Conservation (phyloP, 1,140 invertebrate species). For the Apocrypta bakeri region DNA sequence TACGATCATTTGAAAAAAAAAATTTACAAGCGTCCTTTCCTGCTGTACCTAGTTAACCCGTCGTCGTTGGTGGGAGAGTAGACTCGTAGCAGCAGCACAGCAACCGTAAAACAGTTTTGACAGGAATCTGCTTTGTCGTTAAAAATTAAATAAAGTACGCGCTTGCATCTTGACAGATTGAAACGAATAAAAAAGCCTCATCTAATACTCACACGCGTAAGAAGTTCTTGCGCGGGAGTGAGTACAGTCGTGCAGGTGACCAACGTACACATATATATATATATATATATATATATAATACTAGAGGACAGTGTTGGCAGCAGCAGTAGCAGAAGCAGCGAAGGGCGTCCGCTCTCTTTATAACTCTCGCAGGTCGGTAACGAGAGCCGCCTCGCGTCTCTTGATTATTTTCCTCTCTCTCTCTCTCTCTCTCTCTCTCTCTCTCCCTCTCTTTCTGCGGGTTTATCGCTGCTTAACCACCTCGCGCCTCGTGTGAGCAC, state of each 20-base stretch:
- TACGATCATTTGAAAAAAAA: neutral
- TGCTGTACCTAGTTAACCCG: neutral
- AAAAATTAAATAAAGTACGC: neutral
- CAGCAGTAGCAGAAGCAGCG: neutral
- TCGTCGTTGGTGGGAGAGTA: neutral
- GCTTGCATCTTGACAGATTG: neutral
- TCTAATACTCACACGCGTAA: neutral
- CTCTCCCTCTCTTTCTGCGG: slow-evolving; percentile 42
- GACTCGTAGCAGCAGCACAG: neutral
- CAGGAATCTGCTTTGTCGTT: neutral
- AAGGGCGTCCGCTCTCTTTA: slow-evolving; percentile 26
- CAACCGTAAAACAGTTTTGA: neutral
- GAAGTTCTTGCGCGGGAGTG: too few species aligned
- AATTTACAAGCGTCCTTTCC: neutral
- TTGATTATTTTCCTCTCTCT: slow-evolving; percentile 57
- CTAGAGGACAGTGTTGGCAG: too few species aligned
- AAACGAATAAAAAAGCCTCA: too few species aligned
- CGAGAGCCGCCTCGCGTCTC: slow-evolving; percentile 54
- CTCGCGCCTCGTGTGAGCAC: slow-evolving; percentile 31
- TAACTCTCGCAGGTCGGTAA: neutral
- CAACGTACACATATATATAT: neutral
- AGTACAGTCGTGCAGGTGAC: neutral
- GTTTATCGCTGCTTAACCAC: slow-evolving; percentile 51
- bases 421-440: slow-evolving; percentile 48
- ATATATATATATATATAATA: too few species aligned